A percentile compares a stretch with the other conserved stretches of the same genome.
Conservation (phyloP, 1,140 invertebrate species). For the Hyles vespertilio region DNA sequence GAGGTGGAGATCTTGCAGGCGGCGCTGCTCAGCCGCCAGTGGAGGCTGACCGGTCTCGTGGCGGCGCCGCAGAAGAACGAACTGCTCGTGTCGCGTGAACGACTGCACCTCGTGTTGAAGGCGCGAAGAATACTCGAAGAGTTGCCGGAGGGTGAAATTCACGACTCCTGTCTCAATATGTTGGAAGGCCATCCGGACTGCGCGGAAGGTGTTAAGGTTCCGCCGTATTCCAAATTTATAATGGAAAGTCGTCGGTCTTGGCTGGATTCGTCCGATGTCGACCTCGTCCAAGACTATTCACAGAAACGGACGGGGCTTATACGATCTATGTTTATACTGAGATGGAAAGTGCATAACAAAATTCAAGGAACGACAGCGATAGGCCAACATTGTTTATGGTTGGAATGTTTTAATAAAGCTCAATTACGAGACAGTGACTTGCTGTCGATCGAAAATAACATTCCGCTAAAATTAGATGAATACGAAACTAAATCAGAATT, state of each 20-base stretch:
- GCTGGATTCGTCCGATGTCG: conserved; percentile 32
- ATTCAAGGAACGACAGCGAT: conserved; percentile 53
- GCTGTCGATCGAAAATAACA: conserved; percentile 16
- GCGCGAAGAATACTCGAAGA: conserved; percentile 43
- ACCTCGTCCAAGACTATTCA: conserved; percentile 15
- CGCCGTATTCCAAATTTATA: conserved; percentile 65
- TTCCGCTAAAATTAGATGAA: conserved; percentile 39
- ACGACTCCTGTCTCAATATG: conserved; percentile 55
- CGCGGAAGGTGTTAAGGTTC: conserved; percentile 33
- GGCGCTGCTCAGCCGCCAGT: conserved; percentile 65
- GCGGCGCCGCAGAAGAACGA: conserved; percentile 35
- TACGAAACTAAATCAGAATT: conserved; percentile 38
- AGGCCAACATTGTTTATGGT: conserved; percentile 74
- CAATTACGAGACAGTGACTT: conserved; percentile 38
- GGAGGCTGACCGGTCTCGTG: conserved; percentile 52
- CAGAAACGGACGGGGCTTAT: conserved; percentile 46
- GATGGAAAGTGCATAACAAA: conserved; percentile 73
- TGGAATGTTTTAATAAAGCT: conserved; percentile 62
- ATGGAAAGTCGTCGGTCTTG: conserved; percentile 46
- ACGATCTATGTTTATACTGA: conserved; percentile 71
- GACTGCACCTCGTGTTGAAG: conserved; percentile 59
- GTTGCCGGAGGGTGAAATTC: conserved; percentile 41
- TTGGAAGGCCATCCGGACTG: conserved; percentile 34
- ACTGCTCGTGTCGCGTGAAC: conserved; percentile 51
- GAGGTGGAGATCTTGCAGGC: conserved; percentile 57